These are phyloP conservation scores for Macrotus californicus DNA, from an alignment of 2,113 vertebrate species.

Conservation along the genomic window DNA sequence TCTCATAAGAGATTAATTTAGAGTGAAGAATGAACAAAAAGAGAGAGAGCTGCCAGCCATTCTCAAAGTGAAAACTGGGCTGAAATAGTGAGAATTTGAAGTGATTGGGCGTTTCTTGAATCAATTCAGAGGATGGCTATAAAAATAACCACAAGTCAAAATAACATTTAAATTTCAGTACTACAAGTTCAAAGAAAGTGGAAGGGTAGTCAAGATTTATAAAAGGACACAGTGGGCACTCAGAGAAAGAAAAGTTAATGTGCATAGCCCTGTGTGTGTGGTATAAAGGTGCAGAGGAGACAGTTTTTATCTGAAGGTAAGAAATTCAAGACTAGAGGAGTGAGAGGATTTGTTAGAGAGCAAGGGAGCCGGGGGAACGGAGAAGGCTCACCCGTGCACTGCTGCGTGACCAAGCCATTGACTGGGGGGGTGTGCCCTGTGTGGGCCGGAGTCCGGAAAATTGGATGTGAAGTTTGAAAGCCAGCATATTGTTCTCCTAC, in stretches of 20 bases:
- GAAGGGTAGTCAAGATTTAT: neutral
- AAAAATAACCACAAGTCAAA: neutral
- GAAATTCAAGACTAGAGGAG: neutral
- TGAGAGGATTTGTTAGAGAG: neutral
- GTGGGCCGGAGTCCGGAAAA: neutral
- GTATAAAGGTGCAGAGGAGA: neutral
- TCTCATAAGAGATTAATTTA: neutral
- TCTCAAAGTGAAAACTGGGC: neutral
- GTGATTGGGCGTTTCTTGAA: neutral
- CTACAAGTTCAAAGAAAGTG: neutral
- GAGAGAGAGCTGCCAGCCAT: neutral
- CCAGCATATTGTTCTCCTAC: neutral
- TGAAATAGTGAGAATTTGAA: neutral
- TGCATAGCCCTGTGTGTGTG: neutral
- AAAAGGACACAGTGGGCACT: neutral
- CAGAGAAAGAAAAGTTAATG: neutral
- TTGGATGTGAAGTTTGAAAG: neutral
- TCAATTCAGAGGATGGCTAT: neutral
- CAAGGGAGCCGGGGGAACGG: neutral
- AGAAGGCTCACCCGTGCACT: neutral
- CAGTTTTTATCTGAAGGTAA: neutral
- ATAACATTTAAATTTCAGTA: neutral
- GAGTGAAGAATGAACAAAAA: neutral
- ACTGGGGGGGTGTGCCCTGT: neutral
- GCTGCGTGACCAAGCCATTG: neutral